Conservation (phyloP, 2,888 invertebrate species). For the Heliconius erato region DNA sequence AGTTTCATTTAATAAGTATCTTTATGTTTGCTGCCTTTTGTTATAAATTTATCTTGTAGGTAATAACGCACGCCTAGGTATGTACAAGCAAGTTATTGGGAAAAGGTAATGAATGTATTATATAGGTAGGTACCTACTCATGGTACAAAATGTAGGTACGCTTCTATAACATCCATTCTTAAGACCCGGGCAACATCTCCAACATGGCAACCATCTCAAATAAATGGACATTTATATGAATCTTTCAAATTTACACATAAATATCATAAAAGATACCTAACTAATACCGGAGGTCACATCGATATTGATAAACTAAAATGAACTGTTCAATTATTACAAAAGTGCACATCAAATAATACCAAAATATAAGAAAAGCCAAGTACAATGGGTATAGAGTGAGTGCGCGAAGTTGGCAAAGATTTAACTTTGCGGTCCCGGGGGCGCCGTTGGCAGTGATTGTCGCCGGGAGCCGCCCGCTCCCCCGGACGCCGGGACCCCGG, state of each 20-base stretch:
- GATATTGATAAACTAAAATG: neutral
- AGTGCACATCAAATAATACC: constrained; percentile 16
- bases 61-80: too few species aligned
- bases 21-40: too few species aligned
- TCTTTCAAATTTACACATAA: too few species aligned
- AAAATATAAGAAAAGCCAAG: constrained; percentile 53
- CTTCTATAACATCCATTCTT: neutral
- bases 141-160: neutral
- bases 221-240: too few species aligned
- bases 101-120: neutral
- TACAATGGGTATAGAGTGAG: constrained; percentile 62
- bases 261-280: too few species aligned
- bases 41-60: too few species aligned
- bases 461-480: constrained; percentile 69
- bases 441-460: constrained; percentile 81
- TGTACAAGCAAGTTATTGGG: too few species aligned
- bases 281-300: neutral
- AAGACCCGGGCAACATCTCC: neutral
- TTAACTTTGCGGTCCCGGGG: constrained; percentile 81
- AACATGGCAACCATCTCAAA: too few species aligned
- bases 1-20: too few species aligned
- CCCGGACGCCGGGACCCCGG: constrained; percentile 49
- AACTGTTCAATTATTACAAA: neutral
- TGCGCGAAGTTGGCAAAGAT: constrained; percentile 75
- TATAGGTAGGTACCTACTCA: too few species aligned